Conservation (phyloP, 1,140 invertebrate genomes). For the Bombus huntii region DNA sequence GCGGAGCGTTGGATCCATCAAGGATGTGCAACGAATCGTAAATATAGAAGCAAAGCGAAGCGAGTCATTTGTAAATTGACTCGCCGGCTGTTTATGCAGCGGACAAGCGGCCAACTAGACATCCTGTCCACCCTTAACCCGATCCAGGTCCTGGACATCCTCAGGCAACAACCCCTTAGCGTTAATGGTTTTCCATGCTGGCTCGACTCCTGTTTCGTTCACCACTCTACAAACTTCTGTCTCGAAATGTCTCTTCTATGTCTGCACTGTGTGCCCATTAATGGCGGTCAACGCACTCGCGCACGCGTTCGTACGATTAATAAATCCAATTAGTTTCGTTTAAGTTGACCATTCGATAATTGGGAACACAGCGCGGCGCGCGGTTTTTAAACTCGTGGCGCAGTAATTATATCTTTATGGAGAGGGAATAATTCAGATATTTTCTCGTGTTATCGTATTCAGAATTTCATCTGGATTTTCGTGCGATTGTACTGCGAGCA, state of each 20-base stretch:
- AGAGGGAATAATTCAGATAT: background rate
- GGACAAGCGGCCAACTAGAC: slow-evolving; percentile 44
- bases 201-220: slow-evolving; percentile 14
- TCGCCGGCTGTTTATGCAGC: slow-evolving; percentile 68
- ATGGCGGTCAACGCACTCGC: background rate
- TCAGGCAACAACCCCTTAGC: slow-evolving; percentile 55
- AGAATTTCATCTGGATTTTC: background rate
- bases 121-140: slow-evolving; percentile 43
- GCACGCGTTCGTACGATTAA: slow-evolving; percentile 4
- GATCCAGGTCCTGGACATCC: background rate
- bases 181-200: slow-evolving; percentile 54
- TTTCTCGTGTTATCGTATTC: background rate
- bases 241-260: slow-evolving; percentile 6
- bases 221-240: background rate
- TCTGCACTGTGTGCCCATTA: background rate
- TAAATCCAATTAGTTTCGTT: slow-evolving; percentile 30
- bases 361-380: background rate
- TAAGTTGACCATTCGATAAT: background rate
- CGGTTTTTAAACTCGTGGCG: background rate
- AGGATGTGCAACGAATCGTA: background rate
- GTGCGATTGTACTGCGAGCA: background rate
- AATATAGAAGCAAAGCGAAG: background rate
- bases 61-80: slow-evolving; percentile 72
- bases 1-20: background rate
- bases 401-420: background rate